Conservation (phyloP, 2,888 invertebrate species). For the Sericinus montela region DNA sequence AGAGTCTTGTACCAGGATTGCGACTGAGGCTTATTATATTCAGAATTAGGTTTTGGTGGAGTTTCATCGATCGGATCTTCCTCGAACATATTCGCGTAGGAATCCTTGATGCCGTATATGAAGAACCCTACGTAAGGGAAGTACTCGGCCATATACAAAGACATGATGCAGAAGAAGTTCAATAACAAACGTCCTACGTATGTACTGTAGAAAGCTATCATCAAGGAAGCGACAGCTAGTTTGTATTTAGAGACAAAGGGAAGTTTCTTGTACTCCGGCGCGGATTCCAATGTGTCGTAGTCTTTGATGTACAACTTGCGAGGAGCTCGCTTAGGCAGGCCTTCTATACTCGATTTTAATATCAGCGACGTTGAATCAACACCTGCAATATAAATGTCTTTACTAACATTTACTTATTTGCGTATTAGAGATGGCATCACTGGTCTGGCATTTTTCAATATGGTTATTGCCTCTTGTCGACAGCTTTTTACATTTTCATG, state of each 20-base stretch:
- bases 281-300: constrained; percentile 38
- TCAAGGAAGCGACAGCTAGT: constrained; percentile 6
- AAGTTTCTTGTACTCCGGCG: constrained; percentile 44
- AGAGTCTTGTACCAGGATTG: constrained; percentile 24
- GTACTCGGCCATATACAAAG: constrained; percentile 75
- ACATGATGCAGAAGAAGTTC: constrained; percentile 72
- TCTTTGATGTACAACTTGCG: constrained; percentile 32
- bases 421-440: too few species aligned
- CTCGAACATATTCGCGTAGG: constrained; percentile 71
- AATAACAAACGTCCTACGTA: constrained; percentile 70
- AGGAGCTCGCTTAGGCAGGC: constrained; percentile 19
- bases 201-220: constrained; percentile 39
- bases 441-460: too few species aligned
- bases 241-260: constrained; percentile 22
- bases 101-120: constrained; percentile 72
- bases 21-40: constrained; percentile 18
- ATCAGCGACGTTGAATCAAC: constrained; percentile 19
- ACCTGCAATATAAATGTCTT: constrained; percentile 18
- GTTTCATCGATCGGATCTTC: constrained; percentile 27
- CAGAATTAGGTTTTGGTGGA: constrained; percentile 27
- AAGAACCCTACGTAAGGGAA: constrained; percentile 81
- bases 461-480: too few species aligned
- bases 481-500: too few species aligned
- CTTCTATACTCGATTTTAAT: constrained; percentile 18
- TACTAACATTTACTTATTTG: too few species aligned